These are phyloP conservation scores for Silurus glanis DNA, from an alignment of 2,113 vertebrate species.

Conservation along the genomic window DNA sequence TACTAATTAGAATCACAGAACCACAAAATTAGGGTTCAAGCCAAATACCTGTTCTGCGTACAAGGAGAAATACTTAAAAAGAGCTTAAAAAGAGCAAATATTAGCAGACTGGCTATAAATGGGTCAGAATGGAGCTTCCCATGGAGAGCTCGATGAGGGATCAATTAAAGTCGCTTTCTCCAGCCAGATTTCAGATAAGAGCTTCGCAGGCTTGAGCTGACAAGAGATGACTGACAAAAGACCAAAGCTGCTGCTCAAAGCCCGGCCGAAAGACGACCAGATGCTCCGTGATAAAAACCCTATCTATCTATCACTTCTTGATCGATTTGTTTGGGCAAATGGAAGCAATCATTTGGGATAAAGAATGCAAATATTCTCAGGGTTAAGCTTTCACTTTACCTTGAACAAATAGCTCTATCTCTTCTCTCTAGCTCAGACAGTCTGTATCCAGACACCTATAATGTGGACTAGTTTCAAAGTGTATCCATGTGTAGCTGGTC, in stretches of 20 bases:
- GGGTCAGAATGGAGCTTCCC: conserved; percentile 26
- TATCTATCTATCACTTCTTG: background rate
- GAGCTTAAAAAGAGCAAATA: conserved; percentile 57
- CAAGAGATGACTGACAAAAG: conserved; percentile 37
- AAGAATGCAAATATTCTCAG: background rate
- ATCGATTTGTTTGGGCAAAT: conserved; percentile 13
- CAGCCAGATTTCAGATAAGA: conserved; percentile 20
- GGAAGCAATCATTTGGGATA: background rate
- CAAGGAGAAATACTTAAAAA: too few relatives aligned
- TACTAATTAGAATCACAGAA: background rate
- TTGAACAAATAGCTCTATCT: background rate
- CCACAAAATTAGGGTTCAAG: background rate
- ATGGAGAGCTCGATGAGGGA: conserved; percentile 11
- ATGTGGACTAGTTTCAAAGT: background rate
- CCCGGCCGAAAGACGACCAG: background rate
- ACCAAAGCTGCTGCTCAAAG: conserved; percentile 8
- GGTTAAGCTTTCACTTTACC: background rate
- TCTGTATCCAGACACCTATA: background rate
- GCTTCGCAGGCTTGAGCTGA: background rate
- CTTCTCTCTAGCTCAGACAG: background rate
- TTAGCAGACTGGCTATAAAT: conserved; percentile 36
- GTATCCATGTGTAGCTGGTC: background rate
- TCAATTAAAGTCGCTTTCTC: conserved; percentile 17
- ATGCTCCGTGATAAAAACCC: conserved; percentile 7
- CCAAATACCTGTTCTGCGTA: too few relatives aligned